These are phyloP conservation scores for Sebastes vulpes DNA, from an alignment of 2,797 vertebrate species.

Conservation along the genomic window DNA sequence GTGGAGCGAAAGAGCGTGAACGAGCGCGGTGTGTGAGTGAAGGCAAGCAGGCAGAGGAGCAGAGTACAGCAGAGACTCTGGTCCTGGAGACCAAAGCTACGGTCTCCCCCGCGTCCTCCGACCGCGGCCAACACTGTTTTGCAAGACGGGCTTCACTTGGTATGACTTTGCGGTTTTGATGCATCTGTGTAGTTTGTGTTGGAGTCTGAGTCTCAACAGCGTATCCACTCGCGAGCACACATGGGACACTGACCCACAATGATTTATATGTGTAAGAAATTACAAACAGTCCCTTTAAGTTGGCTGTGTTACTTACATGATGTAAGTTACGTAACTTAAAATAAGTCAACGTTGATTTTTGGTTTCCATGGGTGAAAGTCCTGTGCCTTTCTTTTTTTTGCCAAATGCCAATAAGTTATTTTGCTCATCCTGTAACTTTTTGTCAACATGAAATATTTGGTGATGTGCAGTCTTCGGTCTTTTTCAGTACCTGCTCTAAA, in stretches of 20 bases:
- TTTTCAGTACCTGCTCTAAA: background rate
- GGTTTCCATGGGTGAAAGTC: background rate
- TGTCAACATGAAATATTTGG: background rate
- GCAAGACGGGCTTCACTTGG: too few species aligned
- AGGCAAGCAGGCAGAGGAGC: too few species aligned
- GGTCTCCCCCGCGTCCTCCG: too few species aligned
- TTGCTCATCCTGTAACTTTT: background rate
- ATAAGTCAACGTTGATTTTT: background rate
- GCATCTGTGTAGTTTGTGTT: too few species aligned
- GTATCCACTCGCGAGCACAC: fast-evolving
- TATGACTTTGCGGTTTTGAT: too few species aligned
- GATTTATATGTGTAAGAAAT: too few species aligned
- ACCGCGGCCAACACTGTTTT: too few species aligned
- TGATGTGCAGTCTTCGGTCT: background rate
- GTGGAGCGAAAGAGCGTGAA: too few species aligned
- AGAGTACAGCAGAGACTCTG: too few species aligned
- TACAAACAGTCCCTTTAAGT: background rate
- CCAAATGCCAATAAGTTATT: background rate
- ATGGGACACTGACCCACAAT: fast-evolving
- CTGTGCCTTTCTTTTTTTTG: background rate
- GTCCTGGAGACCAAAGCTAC: too few species aligned
- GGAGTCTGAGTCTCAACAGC: too few species aligned
- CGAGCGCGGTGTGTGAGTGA: too few species aligned
- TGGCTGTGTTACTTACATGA: background rate
- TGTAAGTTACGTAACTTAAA: background rate